Conservation (phyloP, 2,113 vertebrate species). For the Pollachius pollachius region DNA sequence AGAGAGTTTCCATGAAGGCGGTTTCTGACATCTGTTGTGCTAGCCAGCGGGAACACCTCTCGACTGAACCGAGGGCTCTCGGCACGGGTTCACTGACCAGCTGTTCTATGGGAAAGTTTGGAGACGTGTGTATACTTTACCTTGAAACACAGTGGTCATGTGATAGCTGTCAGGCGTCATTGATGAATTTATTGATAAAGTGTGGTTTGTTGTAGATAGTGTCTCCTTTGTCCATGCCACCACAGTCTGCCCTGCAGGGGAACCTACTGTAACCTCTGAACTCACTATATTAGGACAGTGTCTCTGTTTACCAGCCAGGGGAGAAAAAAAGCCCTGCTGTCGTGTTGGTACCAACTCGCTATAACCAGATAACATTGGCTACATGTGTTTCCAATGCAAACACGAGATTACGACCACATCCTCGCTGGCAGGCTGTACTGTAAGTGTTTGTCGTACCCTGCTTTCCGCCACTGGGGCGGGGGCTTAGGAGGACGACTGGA, state of each 20-base stretch:
- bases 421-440: slow-evolving; percentile 49
- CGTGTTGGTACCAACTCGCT: slow-evolving; percentile 37
- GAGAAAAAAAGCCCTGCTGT: slow-evolving; percentile 9
- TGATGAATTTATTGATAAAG: not conserved
- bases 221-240: not conserved
- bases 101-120: no score
- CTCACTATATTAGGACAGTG: slow-evolving; percentile 26
- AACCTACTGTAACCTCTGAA: not conserved
- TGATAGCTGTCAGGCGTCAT: slow-evolving; percentile 6
- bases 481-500: slow-evolving; percentile 76
- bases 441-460: slow-evolving; percentile 43
- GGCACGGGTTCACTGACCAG: no score
- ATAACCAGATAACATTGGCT: slow-evolving; percentile 31
- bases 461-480: slow-evolving; percentile 60
- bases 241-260: no score
- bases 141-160: slow-evolving; percentile 23
- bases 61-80: no score
- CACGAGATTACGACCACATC: slow-evolving; percentile 64
- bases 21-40: no score
- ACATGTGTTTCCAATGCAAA: slow-evolving; percentile 70
- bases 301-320: slow-evolving; percentile 19
- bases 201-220: not conserved
- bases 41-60: no score
- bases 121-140: slow-evolving; percentile 1
- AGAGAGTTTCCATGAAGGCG: slow-evolving; percentile 31